A percentile compares a stretch with the other conserved stretches of the same genome.
phyloP scores from a whole-genome alignment of 2,113 vertebrate genomes.

The Passer montanus region DNA sequence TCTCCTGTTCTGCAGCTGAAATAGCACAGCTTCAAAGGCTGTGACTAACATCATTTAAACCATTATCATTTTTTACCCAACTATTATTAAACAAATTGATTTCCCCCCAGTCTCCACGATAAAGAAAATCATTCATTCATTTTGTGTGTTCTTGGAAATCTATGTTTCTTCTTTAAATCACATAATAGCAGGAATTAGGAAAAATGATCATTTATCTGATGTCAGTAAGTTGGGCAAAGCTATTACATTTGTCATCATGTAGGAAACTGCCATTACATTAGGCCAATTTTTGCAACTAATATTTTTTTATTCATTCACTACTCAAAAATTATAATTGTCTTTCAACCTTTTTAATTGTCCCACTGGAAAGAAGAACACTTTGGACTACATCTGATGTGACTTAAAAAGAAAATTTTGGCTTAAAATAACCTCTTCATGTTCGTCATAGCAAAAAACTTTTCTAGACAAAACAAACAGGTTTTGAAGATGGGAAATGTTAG shows the following conservation, averaged over 20 bases:
- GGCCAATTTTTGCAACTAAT: background rate
- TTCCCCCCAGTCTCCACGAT: background rate
- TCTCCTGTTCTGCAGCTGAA: constrained; percentile 10
- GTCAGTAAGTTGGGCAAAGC: constrained; percentile 16
- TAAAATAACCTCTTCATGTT: background rate
- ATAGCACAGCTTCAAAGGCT: constrained; percentile 6
- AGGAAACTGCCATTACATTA: background rate
- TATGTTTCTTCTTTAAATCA: constrained; percentile 35
- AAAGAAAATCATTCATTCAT: constrained; percentile 42
- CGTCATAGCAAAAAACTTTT: background rate
- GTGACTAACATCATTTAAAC: constrained; percentile 24
- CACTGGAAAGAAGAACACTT: background rate
- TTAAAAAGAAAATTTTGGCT: background rate
- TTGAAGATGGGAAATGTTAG: background rate
- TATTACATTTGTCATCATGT: constrained; percentile 12
- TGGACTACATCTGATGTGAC: background rate
- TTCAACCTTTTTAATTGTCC: constrained; percentile 1
- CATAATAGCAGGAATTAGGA: constrained; percentile 11
- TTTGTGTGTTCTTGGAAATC: constrained; percentile 25
- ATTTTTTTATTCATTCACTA: constrained; percentile 8
- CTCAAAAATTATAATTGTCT: background rate
- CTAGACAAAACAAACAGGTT: background rate
- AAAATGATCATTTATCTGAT: constrained; percentile 44
- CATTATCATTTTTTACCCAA: constrained; percentile 45
- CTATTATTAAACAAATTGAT: constrained; percentile 51